Evolutionary conservation across 2,113 vertebrate species (phyloP).

Genomic region (Pachypanchax playfairii): DNA sequence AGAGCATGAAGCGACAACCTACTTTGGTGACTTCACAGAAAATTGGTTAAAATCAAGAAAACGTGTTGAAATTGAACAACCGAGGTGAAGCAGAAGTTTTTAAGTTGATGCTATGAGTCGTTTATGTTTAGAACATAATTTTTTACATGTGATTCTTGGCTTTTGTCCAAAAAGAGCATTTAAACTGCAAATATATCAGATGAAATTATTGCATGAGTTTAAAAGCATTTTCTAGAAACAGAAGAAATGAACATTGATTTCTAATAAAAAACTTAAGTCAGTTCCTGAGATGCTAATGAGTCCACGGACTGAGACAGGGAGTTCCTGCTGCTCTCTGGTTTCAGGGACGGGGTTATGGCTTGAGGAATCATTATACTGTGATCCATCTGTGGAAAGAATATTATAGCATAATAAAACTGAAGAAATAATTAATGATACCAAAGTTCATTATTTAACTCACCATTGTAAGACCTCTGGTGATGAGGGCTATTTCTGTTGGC

Average conservation of each 20-base stretch:
- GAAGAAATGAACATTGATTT: not conserved
- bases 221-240: conserved; percentile 10
- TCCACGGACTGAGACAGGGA: conserved; percentile 78
- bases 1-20: not conserved
- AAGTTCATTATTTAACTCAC: conserved; percentile 33
- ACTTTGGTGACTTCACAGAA: not conserved
- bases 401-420: not conserved
- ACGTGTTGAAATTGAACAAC: not conserved
- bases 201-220: not conserved
- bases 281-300: conserved; percentile 49
- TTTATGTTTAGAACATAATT: not conserved
- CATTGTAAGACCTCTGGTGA: conserved; percentile 84
- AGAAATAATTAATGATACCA: no score
- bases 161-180: not conserved
- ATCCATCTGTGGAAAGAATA: conserved; percentile 67
- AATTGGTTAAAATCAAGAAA: not conserved
- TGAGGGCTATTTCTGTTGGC: conserved; percentile 91
- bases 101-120: no score
- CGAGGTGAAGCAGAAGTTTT: not conserved
- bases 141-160: not conserved
- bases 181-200: not conserved
- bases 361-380: conserved; percentile 81
- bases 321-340: conserved; percentile 70
- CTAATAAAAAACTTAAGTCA: conserved; percentile 1
- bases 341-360: conserved; percentile 74